Conservation (phyloP, 2,797 vertebrate species). For the Novumbra hubbsi region DNA sequence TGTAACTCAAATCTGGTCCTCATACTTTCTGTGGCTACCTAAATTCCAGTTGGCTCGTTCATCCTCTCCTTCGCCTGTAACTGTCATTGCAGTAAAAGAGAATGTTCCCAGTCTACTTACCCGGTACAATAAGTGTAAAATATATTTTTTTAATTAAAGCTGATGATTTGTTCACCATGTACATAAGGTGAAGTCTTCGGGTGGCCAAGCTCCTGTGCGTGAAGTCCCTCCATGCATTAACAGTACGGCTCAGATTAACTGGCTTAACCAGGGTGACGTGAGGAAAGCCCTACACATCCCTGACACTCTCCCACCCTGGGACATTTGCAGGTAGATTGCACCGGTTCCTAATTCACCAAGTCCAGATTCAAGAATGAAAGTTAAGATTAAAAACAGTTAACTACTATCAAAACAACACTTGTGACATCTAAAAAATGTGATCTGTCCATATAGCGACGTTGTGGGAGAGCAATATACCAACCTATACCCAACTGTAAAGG, state of each 20-base stretch:
- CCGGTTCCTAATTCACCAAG: neutral
- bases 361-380: neutral
- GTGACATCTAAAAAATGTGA: neutral
- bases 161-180: neutral
- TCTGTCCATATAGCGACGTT: conserved; percentile 48
- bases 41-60: too few species aligned
- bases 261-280: conserved; percentile 75
- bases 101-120: too few species aligned
- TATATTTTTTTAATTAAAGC: neutral
- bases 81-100: too few species aligned
- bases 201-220: conserved; percentile 8
- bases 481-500: conserved; percentile 64
- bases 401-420: neutral
- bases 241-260: conserved; percentile 71
- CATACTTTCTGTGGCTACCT: too few species aligned
- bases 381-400: neutral
- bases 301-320: conserved; percentile 68
- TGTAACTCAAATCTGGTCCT: too few species aligned
- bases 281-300: conserved; percentile 76
- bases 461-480: conserved; percentile 56
- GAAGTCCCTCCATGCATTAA: conserved; percentile 74
- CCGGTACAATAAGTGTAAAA: too few species aligned
- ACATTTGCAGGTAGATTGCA: conserved; percentile 72
- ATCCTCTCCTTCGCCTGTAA: too few species aligned
- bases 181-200: conserved; percentile 34